phyloP scores from a whole-genome alignment of 2,113 vertebrate genomes.

The Ammodramus savannarum region DNA sequence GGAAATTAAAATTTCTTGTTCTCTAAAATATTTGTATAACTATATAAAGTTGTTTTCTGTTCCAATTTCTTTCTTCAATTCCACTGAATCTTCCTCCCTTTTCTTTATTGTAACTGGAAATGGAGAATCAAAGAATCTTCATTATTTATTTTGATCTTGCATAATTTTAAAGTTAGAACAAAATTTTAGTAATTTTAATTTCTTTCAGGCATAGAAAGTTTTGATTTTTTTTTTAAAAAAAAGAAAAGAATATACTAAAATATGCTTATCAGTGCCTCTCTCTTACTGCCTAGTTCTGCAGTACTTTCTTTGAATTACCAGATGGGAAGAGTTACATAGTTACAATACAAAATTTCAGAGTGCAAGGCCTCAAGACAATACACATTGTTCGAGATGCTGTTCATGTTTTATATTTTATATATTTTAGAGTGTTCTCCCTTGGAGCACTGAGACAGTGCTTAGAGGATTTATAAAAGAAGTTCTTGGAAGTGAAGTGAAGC shows the following conservation, averaged over 20 bases:
- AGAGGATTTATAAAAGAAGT: background rate
- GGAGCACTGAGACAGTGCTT: background rate
- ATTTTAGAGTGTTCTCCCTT: background rate
- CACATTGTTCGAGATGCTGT: background rate
- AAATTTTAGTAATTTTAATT: background rate
- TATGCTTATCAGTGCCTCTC: background rate
- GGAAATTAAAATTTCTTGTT: background rate
- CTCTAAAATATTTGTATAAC: background rate
- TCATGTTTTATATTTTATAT: background rate
- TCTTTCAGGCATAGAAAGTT: background rate
- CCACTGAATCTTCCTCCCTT: background rate
- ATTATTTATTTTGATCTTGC: background rate
- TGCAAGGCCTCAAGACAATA: background rate
- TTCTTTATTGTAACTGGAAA: background rate
- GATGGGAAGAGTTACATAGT: background rate
- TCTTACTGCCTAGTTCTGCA: background rate
- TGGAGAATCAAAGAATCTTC: background rate
- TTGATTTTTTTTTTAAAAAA: background rate
- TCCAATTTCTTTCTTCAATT: background rate
- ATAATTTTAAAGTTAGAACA: background rate
- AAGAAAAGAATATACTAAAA: background rate
- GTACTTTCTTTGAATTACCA: background rate
- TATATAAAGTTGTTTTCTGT: background rate
- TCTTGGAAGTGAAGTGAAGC: background rate
- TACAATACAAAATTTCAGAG: background rate